Conservation (phyloP, 2,888 invertebrate genomes). For the Periphyllus acericola region DNA sequence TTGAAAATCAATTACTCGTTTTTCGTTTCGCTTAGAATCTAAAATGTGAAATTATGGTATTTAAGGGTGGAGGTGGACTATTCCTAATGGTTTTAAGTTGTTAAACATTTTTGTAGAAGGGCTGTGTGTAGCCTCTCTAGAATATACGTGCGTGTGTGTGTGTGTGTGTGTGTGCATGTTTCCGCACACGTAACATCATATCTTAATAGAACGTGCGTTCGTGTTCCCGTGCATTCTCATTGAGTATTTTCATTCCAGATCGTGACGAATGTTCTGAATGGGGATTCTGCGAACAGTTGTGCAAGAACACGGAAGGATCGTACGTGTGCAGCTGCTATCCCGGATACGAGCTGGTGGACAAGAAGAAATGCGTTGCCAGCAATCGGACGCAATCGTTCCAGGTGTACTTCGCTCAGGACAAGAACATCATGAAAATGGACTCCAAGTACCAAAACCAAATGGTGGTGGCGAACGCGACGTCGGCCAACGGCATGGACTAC, state of each 20-base stretch:
- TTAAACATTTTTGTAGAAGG: too few species aligned
- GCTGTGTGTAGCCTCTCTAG: too few species aligned
- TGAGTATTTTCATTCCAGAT: constrained; percentile 71
- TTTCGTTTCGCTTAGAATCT: too few species aligned
- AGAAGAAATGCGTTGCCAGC: constrained; percentile 75
- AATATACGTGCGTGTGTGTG: too few species aligned
- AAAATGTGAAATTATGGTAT: too few species aligned
- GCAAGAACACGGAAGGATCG: constrained; percentile 84
- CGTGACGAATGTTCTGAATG: constrained; percentile 91
- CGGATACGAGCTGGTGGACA: constrained; percentile 76
- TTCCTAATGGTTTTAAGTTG: too few species aligned
- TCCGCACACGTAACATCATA: too few species aligned
- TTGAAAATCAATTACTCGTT: too few species aligned
- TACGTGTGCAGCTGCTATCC: constrained; percentile 85
- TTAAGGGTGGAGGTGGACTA: too few species aligned
- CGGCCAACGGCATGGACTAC: constrained; percentile 87
- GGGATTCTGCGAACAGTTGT: constrained; percentile 95
- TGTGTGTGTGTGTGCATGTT: too few species aligned
- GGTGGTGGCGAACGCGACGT: constrained; percentile 81
- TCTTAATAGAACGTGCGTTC: too few species aligned
- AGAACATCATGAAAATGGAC: constrained; percentile 70
- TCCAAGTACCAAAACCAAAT: constrained; percentile 71
- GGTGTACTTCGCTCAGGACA: constrained; percentile 67
- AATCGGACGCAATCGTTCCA: constrained; percentile 69
- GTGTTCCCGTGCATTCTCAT: too few species aligned